These are phyloP conservation scores for Hyaena hyaena DNA, from an alignment of 2,113 vertebrate species.

Conservation along the genomic window DNA sequence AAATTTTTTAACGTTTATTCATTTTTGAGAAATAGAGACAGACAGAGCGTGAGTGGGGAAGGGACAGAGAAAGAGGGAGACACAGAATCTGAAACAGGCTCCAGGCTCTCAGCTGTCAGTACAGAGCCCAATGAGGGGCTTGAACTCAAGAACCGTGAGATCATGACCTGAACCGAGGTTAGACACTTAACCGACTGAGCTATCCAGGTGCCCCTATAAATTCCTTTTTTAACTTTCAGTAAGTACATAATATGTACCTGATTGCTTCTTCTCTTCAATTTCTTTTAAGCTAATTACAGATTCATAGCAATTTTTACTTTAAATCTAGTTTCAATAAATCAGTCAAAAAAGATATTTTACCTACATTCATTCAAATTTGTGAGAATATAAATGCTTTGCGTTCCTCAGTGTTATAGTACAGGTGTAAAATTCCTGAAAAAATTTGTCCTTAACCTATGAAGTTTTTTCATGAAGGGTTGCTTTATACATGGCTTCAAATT, in stretches of 20 bases:
- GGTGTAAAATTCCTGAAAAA: background rate
- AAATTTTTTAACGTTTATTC: too few species aligned
- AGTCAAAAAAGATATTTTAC: background rate
- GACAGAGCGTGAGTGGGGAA: too few species aligned
- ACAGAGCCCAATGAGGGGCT: too few species aligned
- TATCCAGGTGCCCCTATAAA: background rate
- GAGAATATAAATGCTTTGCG: background rate
- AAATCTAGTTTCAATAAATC: slow-evolving; percentile 44
- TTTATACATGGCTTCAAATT: slow-evolving; percentile 19
- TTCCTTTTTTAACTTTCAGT: slow-evolving; percentile 33
- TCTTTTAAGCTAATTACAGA: background rate
- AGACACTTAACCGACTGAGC: too few species aligned
- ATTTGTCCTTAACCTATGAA: slow-evolving; percentile 7
- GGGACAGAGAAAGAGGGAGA: too few species aligned
- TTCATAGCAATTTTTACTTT: slow-evolving; percentile 5
- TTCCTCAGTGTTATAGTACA: background rate
- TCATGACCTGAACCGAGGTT: too few species aligned
- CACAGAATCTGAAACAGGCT: too few species aligned
- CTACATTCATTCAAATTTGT: background rate
- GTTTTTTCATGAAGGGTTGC: slow-evolving; percentile 41
- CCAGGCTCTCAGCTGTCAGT: too few species aligned
- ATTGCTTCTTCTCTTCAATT: background rate
- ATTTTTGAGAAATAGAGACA: too few species aligned
- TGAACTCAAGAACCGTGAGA: too few species aligned
- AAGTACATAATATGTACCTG: background rate